Evolutionary conservation across 2,888 invertebrate genomes (phyloP).

Genomic region (Hyalella azteca): DNA sequence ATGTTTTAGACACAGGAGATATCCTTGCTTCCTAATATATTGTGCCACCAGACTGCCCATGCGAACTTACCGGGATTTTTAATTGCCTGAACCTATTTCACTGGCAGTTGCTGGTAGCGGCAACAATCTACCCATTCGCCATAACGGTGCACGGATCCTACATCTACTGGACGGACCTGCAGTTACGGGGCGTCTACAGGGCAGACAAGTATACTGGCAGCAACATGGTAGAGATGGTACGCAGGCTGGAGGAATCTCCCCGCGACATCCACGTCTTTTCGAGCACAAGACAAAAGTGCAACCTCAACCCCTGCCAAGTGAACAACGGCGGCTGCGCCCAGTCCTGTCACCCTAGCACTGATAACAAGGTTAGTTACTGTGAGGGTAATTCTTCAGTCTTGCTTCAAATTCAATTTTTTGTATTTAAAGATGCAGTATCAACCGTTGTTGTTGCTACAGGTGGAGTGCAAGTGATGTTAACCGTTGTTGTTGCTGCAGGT

Average conservation of each 20-base stretch:
- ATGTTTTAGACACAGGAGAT: no score
- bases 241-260: constrained; percentile 89
- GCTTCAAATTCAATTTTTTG: no score
- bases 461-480: no score
- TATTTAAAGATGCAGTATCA: no score
- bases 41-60: no score
- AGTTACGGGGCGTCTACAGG: constrained; percentile 89
- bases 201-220: constrained; percentile 95
- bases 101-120: constrained; percentile 73
- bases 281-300: constrained; percentile 77
- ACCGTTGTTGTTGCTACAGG: no score
- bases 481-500: no score
- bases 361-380: constrained; percentile 72
- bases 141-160: constrained; percentile 87
- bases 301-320: constrained; percentile 80
- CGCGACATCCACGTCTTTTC: constrained; percentile 90
- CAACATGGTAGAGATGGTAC: constrained; percentile 91
- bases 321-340: constrained; percentile 93
- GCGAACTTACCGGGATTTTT: no score
- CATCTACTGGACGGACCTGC: constrained; percentile 96
- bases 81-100: no score
- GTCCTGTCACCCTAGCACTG: constrained; percentile 87
- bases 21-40: no score
- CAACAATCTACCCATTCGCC: constrained; percentile 94
- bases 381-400: no score